phyloP scores from a whole-genome alignment of 1,140 invertebrate species.

The Drosophila repletoides region DNA sequence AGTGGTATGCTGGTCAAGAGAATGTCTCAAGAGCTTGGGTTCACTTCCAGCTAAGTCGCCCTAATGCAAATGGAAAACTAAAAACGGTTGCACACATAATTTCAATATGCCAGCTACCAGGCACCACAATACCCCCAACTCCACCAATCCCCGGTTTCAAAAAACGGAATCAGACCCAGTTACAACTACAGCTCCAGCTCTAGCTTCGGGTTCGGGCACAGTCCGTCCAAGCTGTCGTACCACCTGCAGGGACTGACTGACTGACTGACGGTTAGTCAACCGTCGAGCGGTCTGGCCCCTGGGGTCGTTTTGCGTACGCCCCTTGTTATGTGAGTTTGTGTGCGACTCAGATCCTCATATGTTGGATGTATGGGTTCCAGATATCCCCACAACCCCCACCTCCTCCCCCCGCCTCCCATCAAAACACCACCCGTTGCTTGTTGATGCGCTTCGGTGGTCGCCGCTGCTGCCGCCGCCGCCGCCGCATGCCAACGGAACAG shows the following conservation, averaged over 20 bases:
- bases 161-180: neutral
- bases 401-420: conserved; percentile 28
- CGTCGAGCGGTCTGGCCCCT: conserved; percentile 1
- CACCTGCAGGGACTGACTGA: conserved; percentile 45
- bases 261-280: conserved; percentile 4
- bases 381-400: conserved; percentile 19
- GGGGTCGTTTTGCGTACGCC: conserved; percentile 54
- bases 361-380: conserved; percentile 21
- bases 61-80: conserved; percentile 53
- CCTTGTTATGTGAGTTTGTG: conserved; percentile 9
- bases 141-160: neutral
- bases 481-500: conserved; percentile 66
- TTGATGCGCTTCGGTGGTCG: conserved; percentile 73
- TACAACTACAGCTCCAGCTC: neutral
- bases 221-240: neutral
- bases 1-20: conserved; percentile 63
- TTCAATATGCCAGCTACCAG: conserved; percentile 40
- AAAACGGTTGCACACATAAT: conserved; percentile 39
- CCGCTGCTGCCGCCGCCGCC: neutral
- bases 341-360: conserved; percentile 30
- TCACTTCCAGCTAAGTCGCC: conserved; percentile 25
- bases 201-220: neutral
- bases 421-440: conserved; percentile 37
- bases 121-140: neutral
- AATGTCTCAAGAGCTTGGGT: conserved; percentile 26